These are phyloP conservation scores for Notocelia uddmanniana DNA, from an alignment of 2,888 invertebrate genomes.

Conservation along the genomic window DNA sequence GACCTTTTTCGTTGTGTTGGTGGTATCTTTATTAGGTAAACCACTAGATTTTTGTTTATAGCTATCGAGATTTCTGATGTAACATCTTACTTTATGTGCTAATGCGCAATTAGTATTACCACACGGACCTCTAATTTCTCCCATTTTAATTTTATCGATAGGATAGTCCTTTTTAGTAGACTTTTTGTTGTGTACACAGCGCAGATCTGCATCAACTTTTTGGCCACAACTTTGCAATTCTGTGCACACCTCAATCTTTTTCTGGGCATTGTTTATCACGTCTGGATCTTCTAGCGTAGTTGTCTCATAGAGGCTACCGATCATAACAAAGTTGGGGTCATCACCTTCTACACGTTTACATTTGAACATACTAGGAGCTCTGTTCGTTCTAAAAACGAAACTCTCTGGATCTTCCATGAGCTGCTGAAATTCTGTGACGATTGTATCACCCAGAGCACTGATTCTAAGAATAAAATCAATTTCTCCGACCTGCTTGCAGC, in stretches of 20 bases:
- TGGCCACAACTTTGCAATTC: slow-evolving; percentile 72
- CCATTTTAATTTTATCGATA: slow-evolving; percentile 77
- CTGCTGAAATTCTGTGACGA: slow-evolving; percentile 80
- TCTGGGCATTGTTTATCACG: slow-evolving; percentile 59
- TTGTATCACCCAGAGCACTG: slow-evolving; percentile 79
- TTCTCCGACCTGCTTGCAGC: slow-evolving; percentile 73
- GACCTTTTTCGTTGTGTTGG: slow-evolving; percentile 62
- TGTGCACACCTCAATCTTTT: slow-evolving; percentile 75
- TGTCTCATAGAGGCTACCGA: slow-evolving; percentile 76
- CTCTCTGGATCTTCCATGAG: slow-evolving; percentile 70
- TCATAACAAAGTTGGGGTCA: slow-evolving; percentile 78
- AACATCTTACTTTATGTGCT: slow-evolving; percentile 76
- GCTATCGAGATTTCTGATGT: slow-evolving; percentile 71
- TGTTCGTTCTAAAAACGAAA: slow-evolving; percentile 78
- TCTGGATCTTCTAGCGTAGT: slow-evolving; percentile 78
- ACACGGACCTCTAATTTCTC: slow-evolving; percentile 79
- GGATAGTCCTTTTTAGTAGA: slow-evolving; percentile 63
- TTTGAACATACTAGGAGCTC: slow-evolving; percentile 77
- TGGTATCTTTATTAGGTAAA: slow-evolving; percentile 51
- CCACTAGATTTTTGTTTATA: slow-evolving; percentile 66
- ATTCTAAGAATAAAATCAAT: slow-evolving; percentile 79
- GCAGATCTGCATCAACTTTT: slow-evolving; percentile 51
- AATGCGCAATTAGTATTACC: slow-evolving; percentile 76
- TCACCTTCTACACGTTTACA: slow-evolving; percentile 75
- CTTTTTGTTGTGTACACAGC: slow-evolving; percentile 57